Percentiles rank a stretch among this genome's conserved stretches.
Evolutionary conservation across 2,888 invertebrate genomes (phyloP).

Genomic region (Diarsia mendica): DNA sequence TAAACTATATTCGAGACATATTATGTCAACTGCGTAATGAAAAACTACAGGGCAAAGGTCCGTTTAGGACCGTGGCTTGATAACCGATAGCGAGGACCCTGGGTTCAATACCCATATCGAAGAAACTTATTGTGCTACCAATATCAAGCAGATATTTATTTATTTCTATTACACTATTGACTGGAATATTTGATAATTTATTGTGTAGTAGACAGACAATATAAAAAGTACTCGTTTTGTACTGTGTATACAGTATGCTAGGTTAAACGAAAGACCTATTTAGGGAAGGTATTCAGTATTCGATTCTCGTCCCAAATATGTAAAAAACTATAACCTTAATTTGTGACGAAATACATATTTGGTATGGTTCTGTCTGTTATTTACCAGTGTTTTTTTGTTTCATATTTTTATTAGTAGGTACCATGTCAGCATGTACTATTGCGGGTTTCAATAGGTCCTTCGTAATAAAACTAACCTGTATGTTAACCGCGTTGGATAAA

Average conservation of each 20-base stretch:
- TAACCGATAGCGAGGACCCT: not conserved
- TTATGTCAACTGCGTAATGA: not conserved
- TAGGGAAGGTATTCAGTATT: too few species aligned
- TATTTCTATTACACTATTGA: not conserved
- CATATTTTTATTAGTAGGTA: too few species aligned
- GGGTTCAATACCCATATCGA: constrained; percentile 6
- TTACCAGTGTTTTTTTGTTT: too few species aligned
- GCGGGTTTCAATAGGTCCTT: too few species aligned
- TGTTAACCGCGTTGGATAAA: not conserved
- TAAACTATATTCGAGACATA: constrained; percentile 1
- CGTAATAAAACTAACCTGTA: too few species aligned
- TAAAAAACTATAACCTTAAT: too few species aligned
- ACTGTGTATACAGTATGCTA: not conserved
- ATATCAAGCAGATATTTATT: not conserved
- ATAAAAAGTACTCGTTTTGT: not conserved
- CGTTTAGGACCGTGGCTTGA: not conserved
- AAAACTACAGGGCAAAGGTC: not conserved
- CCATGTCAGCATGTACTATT: too few species aligned
- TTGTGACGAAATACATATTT: too few species aligned
- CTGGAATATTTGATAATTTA: not conserved
- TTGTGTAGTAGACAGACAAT: not conserved
- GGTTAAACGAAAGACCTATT: too few species aligned
- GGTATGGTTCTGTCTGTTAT: too few species aligned
- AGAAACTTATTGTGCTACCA: not conserved
- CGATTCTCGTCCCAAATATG: too few species aligned